These are phyloP conservation scores for Hirudinaria manillensis DNA, from an alignment of 2,888 invertebrate genomes.

Conservation along the genomic window DNA sequence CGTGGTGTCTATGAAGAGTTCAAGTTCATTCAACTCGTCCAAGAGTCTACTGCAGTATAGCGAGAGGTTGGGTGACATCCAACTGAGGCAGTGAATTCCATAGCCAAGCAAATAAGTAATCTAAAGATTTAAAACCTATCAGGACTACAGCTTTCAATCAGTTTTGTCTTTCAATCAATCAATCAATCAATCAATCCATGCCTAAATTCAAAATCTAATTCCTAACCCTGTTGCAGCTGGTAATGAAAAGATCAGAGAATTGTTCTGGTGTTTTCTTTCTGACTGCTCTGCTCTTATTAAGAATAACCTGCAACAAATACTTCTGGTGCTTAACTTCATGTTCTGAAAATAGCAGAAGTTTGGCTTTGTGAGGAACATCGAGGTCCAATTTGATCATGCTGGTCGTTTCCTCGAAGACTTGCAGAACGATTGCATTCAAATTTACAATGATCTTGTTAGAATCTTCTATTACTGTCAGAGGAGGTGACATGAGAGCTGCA, in stretches of 20 bases:
- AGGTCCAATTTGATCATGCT: slow-evolving; percentile 72
- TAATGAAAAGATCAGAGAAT: slow-evolving; percentile 18
- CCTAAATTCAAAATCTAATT: neutral
- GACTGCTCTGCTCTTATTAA: slow-evolving; percentile 18
- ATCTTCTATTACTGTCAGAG: slow-evolving; percentile 65
- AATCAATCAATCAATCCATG: neutral
- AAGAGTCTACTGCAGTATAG: slow-evolving; percentile 62
- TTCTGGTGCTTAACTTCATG: slow-evolving; percentile 59
- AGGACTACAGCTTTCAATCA: neutral
- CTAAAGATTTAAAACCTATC: slow-evolving; percentile 30
- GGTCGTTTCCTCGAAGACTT: slow-evolving; percentile 69
- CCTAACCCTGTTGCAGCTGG: slow-evolving; percentile 20
- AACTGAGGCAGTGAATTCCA: slow-evolving; percentile 70
- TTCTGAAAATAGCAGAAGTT: slow-evolving; percentile 60
- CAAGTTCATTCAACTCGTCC: slow-evolving; percentile 61
- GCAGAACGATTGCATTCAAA: slow-evolving; percentile 71
- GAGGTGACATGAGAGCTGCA: slow-evolving; percentile 63
- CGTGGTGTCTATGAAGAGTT: slow-evolving; percentile 58
- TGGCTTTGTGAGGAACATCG: slow-evolving; percentile 70
- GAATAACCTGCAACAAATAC: slow-evolving; percentile 59
- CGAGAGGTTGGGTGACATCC: slow-evolving; percentile 72
- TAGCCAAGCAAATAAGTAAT: slow-evolving; percentile 67
- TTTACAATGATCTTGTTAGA: slow-evolving; percentile 63
- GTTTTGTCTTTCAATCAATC: neutral
- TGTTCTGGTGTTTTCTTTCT: slow-evolving; percentile 17